Conservation (phyloP, 1,140 invertebrate genomes). For the Saxidomus purpurata region DNA sequence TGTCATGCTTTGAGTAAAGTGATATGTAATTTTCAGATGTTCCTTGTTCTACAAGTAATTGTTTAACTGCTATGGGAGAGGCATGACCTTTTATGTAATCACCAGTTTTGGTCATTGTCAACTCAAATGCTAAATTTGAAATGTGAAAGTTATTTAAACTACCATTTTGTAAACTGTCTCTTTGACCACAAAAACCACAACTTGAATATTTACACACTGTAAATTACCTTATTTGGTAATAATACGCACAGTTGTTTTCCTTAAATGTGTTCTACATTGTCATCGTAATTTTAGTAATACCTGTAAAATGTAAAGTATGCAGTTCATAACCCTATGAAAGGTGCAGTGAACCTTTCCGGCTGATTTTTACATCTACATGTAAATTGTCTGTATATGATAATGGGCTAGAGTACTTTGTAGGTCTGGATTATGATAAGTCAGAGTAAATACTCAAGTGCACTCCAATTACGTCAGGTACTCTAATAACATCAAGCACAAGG, state of each 20-base stretch:
- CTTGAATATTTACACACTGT: not conserved
- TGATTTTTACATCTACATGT: too few species aligned
- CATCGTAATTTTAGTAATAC: not conserved
- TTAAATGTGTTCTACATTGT: not conserved
- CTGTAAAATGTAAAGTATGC: conserved; percentile 29
- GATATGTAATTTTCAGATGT: too few species aligned
- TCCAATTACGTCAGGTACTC: not conserved
- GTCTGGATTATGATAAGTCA: not conserved
- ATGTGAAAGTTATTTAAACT: too few species aligned
- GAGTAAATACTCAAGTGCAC: not conserved
- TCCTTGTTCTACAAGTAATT: too few species aligned
- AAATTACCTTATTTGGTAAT: not conserved
- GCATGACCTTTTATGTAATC: not conserved
- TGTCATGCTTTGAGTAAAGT: too few species aligned
- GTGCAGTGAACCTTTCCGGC: conserved; percentile 18
- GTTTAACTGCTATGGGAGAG: not conserved
- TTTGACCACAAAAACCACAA: conserved; percentile 26
- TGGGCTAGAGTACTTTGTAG: not conserved
- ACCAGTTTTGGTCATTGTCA: not conserved
- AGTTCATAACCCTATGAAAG: not conserved
- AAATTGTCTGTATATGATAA: not conserved
- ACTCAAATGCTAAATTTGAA: too few species aligned
- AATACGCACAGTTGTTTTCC: not conserved
- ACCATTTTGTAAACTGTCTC: too few species aligned
- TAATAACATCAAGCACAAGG: not conserved